These are phyloP conservation scores for Lepisosteus oculatus DNA, from an alignment of 2,113 vertebrate species.

Conservation along the genomic window DNA sequence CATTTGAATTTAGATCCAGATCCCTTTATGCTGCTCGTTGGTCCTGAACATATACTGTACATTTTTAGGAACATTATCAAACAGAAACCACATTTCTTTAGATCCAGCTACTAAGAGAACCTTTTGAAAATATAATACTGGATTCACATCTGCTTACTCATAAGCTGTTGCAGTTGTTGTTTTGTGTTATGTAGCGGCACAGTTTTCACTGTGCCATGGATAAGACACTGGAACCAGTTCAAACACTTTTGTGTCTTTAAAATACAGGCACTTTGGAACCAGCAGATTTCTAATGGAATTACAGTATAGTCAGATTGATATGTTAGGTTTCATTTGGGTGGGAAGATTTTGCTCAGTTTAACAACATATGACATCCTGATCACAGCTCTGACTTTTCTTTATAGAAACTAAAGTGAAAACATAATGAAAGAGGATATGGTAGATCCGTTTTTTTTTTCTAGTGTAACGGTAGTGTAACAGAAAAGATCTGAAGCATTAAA, in stretches of 20 bases:
- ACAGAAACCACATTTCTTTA: no score
- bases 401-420: background rate
- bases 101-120: no score
- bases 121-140: no score
- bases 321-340: conserved; percentile 48
- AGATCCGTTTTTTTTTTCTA: background rate
- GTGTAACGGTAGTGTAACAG: background rate
- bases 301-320: conserved; percentile 39
- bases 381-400: conserved; percentile 16
- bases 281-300: conserved; percentile 21
- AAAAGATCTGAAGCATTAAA: background rate
- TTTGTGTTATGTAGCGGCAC: background rate
- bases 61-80: no score
- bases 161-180: background rate
- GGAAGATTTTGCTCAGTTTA: conserved; percentile 27
- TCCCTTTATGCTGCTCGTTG: no score
- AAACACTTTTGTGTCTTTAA: background rate
- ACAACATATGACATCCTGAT: conserved; percentile 56
- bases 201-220: background rate
- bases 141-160: no score
- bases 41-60: no score
- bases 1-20: no score
- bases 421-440: background rate
- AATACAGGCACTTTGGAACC: conserved; percentile 4
- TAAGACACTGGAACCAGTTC: background rate